Evolutionary conservation across 2,113 vertebrate species (phyloP).

Genomic region (Vulpes lagopus): DNA sequence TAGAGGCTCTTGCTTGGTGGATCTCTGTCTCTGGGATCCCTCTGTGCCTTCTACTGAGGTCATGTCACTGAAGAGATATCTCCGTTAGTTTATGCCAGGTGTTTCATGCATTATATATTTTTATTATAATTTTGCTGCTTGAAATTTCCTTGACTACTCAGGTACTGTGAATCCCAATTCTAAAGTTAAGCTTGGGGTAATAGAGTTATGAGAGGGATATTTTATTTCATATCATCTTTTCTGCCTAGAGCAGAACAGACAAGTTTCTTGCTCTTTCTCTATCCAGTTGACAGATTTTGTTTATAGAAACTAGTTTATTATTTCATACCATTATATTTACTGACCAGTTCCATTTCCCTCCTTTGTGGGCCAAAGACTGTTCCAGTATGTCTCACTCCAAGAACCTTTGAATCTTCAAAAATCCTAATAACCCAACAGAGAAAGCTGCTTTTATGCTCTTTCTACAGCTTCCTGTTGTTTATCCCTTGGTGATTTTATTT

Average conservation of each 20-base stretch:
- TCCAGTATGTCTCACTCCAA: background rate
- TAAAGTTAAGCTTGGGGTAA: background rate
- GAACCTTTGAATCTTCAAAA: background rate
- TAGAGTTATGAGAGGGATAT: background rate
- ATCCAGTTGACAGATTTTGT: background rate
- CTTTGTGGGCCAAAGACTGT: background rate
- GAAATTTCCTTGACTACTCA: background rate
- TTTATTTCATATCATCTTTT: slow-evolving; percentile 12
- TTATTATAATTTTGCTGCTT: background rate
- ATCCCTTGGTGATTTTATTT: background rate
- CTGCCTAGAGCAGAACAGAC: background rate
- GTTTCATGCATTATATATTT: background rate
- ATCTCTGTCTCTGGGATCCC: background rate
- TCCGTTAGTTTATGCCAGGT: background rate
- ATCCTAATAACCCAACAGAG: background rate
- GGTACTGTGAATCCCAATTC: background rate
- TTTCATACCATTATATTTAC: background rate
- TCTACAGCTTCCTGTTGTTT: background rate
- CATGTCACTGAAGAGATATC: background rate
- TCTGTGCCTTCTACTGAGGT: background rate
- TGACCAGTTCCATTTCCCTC: background rate
- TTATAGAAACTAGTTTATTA: background rate
- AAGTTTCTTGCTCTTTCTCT: background rate
- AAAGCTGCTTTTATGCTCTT: background rate
- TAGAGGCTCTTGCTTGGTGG: background rate